Evolutionary conservation across 2,797 vertebrate species (phyloP).

Genomic region (Buceros bicornis): DNA sequence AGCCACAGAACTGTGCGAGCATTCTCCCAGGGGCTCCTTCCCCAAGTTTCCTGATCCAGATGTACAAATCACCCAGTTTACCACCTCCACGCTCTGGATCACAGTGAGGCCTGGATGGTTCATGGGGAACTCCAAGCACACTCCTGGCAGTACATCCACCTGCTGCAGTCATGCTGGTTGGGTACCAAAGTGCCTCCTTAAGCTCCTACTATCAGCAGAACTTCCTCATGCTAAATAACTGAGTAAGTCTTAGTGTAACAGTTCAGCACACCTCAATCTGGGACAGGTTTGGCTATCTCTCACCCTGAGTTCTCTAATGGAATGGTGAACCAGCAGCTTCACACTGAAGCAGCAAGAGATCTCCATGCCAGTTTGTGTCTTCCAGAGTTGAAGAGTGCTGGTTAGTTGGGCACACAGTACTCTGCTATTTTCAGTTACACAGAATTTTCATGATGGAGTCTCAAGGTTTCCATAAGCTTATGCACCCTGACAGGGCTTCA

Average conservation of each 20-base stretch:
- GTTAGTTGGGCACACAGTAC: not conserved
- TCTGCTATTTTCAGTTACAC: not conserved
- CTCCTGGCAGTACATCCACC: not conserved
- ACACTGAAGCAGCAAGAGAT: not conserved
- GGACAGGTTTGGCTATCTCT: not conserved
- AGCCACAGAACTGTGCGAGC: not conserved
- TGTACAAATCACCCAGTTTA: not conserved
- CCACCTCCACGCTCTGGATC: not conserved
- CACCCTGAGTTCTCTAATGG: not conserved
- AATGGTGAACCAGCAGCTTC: not conserved
- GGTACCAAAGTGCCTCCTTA: not conserved
- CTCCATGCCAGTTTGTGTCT: not conserved
- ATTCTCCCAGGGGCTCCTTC: not conserved
- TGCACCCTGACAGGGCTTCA: fast-evolving
- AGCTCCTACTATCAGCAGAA: not conserved
- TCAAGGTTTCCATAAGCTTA: not conserved
- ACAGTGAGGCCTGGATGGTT: not conserved
- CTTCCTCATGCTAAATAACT: not conserved
- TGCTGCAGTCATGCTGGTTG: not conserved
- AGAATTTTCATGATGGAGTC: not conserved
- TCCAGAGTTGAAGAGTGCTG: not conserved
- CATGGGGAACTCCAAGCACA: not conserved
- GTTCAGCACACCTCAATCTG: not conserved
- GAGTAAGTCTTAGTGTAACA: not conserved
- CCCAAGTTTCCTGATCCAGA: not conserved